These are phyloP conservation scores for Electrona antarctica DNA, from an alignment of 2,113 vertebrate genomes.

Conservation along the genomic window DNA sequence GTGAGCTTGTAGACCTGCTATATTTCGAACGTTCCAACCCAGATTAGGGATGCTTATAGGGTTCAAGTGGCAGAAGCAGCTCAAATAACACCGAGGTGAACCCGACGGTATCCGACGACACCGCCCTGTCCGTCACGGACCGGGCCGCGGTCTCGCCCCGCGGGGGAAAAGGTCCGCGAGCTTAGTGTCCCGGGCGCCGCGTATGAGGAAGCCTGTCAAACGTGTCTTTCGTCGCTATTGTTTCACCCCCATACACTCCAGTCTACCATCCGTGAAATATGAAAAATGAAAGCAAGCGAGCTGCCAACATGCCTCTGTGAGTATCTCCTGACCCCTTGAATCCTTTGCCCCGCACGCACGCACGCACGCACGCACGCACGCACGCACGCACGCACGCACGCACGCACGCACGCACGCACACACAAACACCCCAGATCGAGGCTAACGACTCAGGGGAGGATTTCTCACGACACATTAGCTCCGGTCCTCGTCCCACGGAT, in stretches of 20 bases:
- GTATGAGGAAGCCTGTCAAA: slow-evolving; percentile 16
- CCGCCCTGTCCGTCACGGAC: neutral
- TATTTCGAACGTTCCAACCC: too few species aligned
- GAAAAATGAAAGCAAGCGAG: slow-evolving; percentile 10
- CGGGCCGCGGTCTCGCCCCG: neutral
- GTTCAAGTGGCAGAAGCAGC: too few species aligned
- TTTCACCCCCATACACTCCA: neutral
- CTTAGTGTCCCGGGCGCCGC: neutral
- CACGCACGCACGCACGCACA: too few species aligned
- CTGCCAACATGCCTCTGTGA: neutral
- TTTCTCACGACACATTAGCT: slow-evolving; percentile 8
- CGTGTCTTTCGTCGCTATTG: slow-evolving; percentile 25
- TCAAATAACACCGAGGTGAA: neutral
- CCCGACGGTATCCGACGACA: neutral
- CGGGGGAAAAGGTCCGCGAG: neutral
- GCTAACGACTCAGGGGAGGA: neutral
- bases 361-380: too few species aligned
- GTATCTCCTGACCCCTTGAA: slow-evolving; percentile 16
- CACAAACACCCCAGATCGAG: neutral
- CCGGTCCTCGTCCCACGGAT: neutral
- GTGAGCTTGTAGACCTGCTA: too few species aligned
- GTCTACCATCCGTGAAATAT: neutral
- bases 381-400: too few species aligned
- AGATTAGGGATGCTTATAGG: too few species aligned
- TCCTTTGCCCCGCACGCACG: neutral